These are phyloP conservation scores for Rhizoglyphus robini DNA, from an alignment of 1,140 invertebrate genomes.

Conservation along the genomic window DNA sequence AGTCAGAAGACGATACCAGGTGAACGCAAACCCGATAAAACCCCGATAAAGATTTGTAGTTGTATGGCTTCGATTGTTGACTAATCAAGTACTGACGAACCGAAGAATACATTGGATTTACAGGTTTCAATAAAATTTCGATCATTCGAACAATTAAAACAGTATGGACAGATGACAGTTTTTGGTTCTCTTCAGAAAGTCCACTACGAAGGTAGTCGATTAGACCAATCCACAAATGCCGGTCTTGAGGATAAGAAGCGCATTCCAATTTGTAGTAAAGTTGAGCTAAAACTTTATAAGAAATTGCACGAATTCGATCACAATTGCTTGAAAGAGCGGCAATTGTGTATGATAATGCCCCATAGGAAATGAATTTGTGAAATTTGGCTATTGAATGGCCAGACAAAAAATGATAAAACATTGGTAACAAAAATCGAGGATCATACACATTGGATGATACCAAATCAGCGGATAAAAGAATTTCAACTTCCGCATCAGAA, in stretches of 20 bases:
- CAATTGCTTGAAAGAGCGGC: slow-evolving; percentile 5
- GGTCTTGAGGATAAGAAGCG: slow-evolving; percentile 11
- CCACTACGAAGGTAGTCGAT: slow-evolving; percentile 18
- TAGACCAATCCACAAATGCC: slow-evolving; percentile 14
- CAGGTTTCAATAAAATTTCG: slow-evolving; percentile 15
- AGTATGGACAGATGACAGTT: neutral
- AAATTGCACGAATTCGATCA: neutral
- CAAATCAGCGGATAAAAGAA: neutral
- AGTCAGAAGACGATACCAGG: neutral
- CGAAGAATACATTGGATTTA: neutral
- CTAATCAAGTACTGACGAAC: slow-evolving; percentile 2
- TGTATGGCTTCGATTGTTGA: neutral
- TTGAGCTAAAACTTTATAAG: neutral
- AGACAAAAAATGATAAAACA: slow-evolving; percentile 17
- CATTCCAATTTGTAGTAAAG: slow-evolving; percentile 15
- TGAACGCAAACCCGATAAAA: neutral
- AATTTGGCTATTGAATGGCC: slow-evolving; percentile 4
- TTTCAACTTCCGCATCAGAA: neutral
- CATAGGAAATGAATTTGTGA: slow-evolving; percentile 13
- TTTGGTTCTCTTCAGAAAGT: slow-evolving; percentile 1
- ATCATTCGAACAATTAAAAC: slow-evolving; percentile 7
- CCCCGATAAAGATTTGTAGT: neutral
- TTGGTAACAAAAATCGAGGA: slow-evolving; percentile 18
- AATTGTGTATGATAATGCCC: slow-evolving; percentile 12
- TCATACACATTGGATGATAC: neutral